These are phyloP conservation scores for Panurus biarmicus DNA, from an alignment of 2,113 vertebrate genomes.

Conservation along the genomic window DNA sequence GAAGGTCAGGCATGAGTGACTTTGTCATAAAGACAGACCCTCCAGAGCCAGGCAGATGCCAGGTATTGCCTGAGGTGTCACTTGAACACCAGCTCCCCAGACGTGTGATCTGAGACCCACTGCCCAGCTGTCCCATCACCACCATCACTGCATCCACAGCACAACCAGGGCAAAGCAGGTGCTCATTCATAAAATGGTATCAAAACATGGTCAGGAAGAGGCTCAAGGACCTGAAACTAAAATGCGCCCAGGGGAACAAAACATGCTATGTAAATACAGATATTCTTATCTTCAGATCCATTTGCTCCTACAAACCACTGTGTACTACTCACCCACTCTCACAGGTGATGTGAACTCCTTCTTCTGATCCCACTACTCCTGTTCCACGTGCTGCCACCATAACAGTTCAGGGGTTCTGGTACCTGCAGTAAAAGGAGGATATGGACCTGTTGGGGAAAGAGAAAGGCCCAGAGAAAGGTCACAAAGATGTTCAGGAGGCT, in stretches of 20 bases:
- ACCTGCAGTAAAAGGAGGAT: neutral
- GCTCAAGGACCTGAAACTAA: neutral
- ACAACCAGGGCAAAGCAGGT: neutral
- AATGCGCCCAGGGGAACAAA: neutral
- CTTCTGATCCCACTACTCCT: neutral
- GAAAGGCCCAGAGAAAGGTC: neutral
- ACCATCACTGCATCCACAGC: neutral
- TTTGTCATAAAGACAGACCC: neutral
- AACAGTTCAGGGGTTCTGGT: rapidly evolving
- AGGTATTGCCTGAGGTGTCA: neutral
- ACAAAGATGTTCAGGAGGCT: neutral
- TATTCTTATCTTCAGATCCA: neutral
- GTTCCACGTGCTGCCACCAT: rapidly evolving
- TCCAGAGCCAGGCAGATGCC: neutral
- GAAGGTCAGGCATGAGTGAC: neutral
- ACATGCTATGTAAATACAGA: neutral
- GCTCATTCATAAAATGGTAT: neutral
- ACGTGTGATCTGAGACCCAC: neutral
- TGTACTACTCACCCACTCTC: neutral
- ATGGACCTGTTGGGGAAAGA: neutral
- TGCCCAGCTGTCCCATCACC: neutral
- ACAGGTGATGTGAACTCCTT: neutral
- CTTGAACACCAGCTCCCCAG: neutral
- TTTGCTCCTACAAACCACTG: neutral
- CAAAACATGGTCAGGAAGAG: neutral